Evolutionary conservation across 2,888 invertebrate species (phyloP).

Genomic region (Eulithis testata): DNA sequence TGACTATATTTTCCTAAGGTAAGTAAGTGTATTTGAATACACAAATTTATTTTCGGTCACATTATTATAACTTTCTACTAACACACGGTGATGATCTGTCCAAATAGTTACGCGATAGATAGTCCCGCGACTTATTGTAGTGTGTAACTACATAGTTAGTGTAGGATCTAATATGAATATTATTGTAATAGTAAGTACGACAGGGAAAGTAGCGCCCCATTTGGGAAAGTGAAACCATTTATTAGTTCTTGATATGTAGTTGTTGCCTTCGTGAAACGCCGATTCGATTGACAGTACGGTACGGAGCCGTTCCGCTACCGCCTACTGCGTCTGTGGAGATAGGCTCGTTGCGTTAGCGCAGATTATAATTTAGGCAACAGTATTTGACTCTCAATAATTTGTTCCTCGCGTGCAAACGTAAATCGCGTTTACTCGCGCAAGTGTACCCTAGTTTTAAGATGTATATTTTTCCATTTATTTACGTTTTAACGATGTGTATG

Average conservation of each 20-base stretch:
- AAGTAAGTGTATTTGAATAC: constrained; percentile 49
- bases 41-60: constrained; percentile 59
- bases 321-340: not conserved
- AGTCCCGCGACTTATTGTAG: constrained; percentile 52
- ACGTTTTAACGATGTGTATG: not conserved
- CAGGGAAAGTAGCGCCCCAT: constrained; percentile 41
- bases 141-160: constrained; percentile 49
- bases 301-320: too few relatives aligned
- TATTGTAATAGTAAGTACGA: constrained; percentile 48
- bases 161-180: constrained; percentile 54
- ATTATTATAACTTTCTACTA: constrained; percentile 44
- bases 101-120: constrained; percentile 59
- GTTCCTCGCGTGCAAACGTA: constrained; percentile 58
- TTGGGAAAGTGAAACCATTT: constrained; percentile 37
- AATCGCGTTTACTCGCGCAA: constrained; percentile 44
- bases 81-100: constrained; percentile 75
- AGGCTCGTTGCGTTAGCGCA: constrained; percentile 10
- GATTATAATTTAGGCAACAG: constrained; percentile 55
- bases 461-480: constrained; percentile 45
- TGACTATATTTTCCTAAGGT: constrained; percentile 47
- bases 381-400: constrained; percentile 67
- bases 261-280: too few relatives aligned
- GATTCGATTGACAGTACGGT: not conserved
- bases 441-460: constrained; percentile 48
- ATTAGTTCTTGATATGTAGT: constrained; percentile 25